Evolutionary conservation across 2,797 vertebrate genomes (phyloP).

Genomic region (Odontamblyopus rebecca): DNA sequence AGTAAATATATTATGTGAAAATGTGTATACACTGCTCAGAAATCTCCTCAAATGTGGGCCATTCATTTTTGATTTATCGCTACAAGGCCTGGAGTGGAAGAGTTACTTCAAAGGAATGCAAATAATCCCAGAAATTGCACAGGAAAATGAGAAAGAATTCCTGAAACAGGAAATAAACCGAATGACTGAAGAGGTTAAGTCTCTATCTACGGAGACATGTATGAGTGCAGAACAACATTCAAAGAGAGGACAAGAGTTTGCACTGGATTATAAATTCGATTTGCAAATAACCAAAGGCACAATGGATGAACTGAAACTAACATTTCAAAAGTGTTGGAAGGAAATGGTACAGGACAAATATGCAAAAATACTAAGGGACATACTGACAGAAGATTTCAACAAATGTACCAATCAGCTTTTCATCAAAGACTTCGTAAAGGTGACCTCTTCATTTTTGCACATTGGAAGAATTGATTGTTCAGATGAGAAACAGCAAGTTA

Average conservation of each 20-base stretch:
- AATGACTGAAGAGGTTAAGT: constrained; percentile 21
- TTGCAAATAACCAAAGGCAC: constrained; percentile 14
- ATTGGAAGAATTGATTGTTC: constrained; percentile 51
- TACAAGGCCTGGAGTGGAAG: constrained; percentile 42
- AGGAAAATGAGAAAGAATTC: constrained; percentile 24
- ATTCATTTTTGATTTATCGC: constrained; percentile 6
- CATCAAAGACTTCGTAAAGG: constrained; percentile 27
- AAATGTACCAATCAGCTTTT: constrained; percentile 49
- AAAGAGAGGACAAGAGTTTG: constrained; percentile 34
- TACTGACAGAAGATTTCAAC: constrained; percentile 58
- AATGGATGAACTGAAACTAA: constrained; percentile 29
- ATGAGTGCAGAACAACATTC: constrained; percentile 28
- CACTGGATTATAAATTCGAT: constrained; percentile 26
- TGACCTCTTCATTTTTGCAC: constrained; percentile 39
- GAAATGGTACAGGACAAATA: constrained; percentile 53
- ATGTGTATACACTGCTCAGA: constrained; percentile 45
- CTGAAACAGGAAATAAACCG: constrained; percentile 6
- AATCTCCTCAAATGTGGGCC: constrained; percentile 13
- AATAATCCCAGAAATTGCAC: constrained; percentile 27
- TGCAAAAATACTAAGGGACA: constrained; percentile 50
- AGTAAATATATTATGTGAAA: constrained; percentile 37
- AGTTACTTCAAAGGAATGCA: constrained; percentile 45
- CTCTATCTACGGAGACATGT: constrained; percentile 25
- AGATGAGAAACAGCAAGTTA: constrained; percentile 7
- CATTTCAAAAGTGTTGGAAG: constrained; percentile 54